phyloP scores from a whole-genome alignment of 2,797 vertebrate genomes.

The Epinephelus coioides region DNA sequence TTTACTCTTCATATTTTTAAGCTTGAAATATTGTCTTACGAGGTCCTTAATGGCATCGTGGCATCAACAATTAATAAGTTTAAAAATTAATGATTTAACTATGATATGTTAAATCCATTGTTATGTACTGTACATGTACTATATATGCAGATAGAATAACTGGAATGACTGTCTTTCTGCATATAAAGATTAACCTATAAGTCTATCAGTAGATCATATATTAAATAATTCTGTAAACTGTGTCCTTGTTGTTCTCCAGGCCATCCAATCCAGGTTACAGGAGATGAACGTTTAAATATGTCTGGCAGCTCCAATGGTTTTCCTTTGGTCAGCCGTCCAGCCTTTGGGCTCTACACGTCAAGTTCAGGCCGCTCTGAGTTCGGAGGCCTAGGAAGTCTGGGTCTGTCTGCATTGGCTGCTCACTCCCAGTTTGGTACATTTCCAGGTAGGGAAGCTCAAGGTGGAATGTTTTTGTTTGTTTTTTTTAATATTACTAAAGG shows the following conservation, averaged over 20 bases:
- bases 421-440: constrained; percentile 88
- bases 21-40: background rate
- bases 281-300: constrained; percentile 87
- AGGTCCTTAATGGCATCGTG: background rate
- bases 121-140: background rate
- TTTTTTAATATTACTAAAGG: background rate
- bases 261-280: constrained; percentile 85
- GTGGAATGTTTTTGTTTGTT: background rate
- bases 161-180: background rate
- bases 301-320: constrained; percentile 88
- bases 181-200: background rate
- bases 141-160: background rate
- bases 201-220: background rate
- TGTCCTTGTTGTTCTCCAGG: constrained; percentile 76
- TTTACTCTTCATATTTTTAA: background rate
- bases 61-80: background rate
- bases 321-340: constrained; percentile 87
- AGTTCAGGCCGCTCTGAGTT: constrained; percentile 90
- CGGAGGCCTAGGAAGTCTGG: constrained; percentile 90
- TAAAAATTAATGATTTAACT: background rate
- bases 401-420: constrained; percentile 88
- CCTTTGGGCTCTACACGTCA: constrained; percentile 88
- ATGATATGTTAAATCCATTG: background rate
- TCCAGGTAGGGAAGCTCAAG: constrained; percentile 83
- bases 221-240: background rate